phyloP scores from a whole-genome alignment of 1,140 invertebrate species.

The Panonychus citri region DNA sequence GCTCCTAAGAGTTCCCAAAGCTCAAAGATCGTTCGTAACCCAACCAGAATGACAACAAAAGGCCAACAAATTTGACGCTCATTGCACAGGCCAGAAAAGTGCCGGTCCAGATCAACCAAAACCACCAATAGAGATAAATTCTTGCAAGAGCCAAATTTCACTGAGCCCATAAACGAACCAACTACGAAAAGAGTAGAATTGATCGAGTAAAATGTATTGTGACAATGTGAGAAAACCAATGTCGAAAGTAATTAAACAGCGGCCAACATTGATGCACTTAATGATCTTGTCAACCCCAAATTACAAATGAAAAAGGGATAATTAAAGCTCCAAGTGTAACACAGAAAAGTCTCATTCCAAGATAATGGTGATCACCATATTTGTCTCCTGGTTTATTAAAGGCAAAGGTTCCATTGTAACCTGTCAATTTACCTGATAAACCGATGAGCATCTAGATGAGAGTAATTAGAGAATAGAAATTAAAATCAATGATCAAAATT shows the following conservation, averaged over 20 bases:
- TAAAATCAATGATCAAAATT: background rate
- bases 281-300: constrained; percentile 61
- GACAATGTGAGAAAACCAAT: constrained; percentile 69
- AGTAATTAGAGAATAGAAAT: background rate
- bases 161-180: constrained; percentile 51
- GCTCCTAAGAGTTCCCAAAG: constrained; percentile 66
- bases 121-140: constrained; percentile 43
- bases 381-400: constrained; percentile 92
- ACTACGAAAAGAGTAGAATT: constrained; percentile 81
- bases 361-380: constrained; percentile 59
- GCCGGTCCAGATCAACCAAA: constrained; percentile 59
- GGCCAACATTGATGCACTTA: constrained; percentile 46
- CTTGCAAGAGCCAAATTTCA: constrained; percentile 33
- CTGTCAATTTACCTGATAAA: constrained; percentile 67
- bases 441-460: constrained; percentile 70
- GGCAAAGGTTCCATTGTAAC: constrained; percentile 83
- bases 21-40: constrained; percentile 56
- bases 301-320: constrained; percentile 61
- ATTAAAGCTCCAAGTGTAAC: constrained; percentile 61
- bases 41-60: constrained; percentile 78
- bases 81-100: constrained; percentile 61
- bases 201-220: constrained; percentile 80
- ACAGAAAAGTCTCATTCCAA: constrained; percentile 92
- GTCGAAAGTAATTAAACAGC: constrained; percentile 41
- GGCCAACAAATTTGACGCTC: constrained; percentile 82